Evolutionary conservation across 2,797 vertebrate species (phyloP).

Genomic region (Paguma larvata): DNA sequence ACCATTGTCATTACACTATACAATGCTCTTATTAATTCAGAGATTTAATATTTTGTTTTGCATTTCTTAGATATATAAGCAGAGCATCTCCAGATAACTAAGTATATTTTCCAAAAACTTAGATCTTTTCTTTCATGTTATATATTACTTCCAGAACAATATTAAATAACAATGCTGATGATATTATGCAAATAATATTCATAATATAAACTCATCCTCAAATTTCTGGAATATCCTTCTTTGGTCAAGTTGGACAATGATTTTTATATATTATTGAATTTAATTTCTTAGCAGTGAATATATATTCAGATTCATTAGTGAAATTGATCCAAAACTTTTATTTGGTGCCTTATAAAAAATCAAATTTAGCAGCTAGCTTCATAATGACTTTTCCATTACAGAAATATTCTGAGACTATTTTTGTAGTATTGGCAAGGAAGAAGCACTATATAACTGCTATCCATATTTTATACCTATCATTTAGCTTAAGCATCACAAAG

Average conservation of each 20-base stretch:
- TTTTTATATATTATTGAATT: not conserved
- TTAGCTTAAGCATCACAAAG: not conserved
- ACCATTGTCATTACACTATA: not conserved
- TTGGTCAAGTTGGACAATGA: not conserved
- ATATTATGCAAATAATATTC: not conserved
- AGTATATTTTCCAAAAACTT: not conserved
- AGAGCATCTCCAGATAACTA: not conserved
- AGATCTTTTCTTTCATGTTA: not conserved
- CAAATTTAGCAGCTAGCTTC: not conserved
- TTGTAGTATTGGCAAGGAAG: not conserved
- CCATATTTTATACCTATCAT: not conserved
- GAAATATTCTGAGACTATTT: slow-evolving; percentile 6
- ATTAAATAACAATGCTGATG: not conserved
- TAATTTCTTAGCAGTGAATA: not conserved
- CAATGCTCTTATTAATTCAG: not conserved
- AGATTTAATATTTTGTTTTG: not conserved
- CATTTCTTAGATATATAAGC: not conserved
- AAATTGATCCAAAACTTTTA: not conserved
- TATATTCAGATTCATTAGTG: not conserved
- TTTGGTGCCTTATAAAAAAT: not conserved
- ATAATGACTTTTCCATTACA: not conserved
- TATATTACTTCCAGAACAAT: not conserved
- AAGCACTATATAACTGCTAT: not conserved
- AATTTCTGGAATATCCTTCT: slow-evolving; percentile 11
- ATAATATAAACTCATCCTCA: slow-evolving; percentile 32